A percentile compares a stretch with the other conserved stretches of the same genome.
phyloP scores from a whole-genome alignment of 2,888 invertebrate species.

The Boloria selene region DNA sequence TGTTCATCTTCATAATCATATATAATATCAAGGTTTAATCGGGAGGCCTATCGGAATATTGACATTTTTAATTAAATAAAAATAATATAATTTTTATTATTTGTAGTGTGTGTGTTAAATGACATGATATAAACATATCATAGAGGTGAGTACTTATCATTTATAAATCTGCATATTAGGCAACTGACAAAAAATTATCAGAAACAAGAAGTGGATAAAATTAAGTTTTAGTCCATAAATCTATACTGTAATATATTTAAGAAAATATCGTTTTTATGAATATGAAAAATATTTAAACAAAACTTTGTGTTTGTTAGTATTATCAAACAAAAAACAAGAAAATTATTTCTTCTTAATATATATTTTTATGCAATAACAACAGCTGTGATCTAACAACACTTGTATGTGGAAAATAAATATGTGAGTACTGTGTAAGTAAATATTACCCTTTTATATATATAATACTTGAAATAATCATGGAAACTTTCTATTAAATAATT shows the following conservation, averaged over 20 bases:
- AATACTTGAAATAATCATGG: conserved; percentile 2
- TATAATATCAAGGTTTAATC: neutral
- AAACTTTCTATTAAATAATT: conserved; percentile 32
- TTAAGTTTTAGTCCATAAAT: neutral
- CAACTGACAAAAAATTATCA: neutral
- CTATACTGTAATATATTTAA: neutral
- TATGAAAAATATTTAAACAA: too few relatives aligned
- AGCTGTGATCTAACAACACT: conserved; percentile 20
- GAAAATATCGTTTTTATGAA: too few relatives aligned
- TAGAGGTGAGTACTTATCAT: conserved; percentile 39
- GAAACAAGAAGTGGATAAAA: too few relatives aligned
- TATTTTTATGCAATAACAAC: neutral
- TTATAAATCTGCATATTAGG: conserved; percentile 24
- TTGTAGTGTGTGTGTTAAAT: conserved; percentile 26
- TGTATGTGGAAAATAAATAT: conserved; percentile 30
- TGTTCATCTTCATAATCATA: conserved; percentile 5
- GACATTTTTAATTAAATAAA: conserved; percentile 3
- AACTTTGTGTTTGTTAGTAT: too few relatives aligned
- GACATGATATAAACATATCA: neutral
- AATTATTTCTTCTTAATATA: neutral
- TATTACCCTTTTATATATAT: conserved; percentile 50
- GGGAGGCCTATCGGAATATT: conserved; percentile 12
- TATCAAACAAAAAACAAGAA: neutral
- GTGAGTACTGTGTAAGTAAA: conserved; percentile 59
- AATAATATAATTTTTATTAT: conserved; percentile 10